phyloP scores from a whole-genome alignment of 1,140 invertebrate genomes.

The Drosophila sp. region DNA sequence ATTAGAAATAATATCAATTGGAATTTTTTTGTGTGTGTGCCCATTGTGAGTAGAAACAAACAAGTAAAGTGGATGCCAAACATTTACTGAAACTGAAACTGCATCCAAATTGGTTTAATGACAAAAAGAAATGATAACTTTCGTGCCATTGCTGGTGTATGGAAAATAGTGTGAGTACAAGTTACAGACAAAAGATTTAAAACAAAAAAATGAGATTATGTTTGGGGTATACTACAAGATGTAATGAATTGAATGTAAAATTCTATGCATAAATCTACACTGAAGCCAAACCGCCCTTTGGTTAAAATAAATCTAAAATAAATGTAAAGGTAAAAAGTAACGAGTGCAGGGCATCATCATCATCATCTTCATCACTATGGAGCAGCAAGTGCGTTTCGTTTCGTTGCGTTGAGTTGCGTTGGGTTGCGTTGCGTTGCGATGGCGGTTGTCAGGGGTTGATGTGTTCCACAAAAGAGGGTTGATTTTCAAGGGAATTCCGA shows the following conservation, averaged over 20 bases:
- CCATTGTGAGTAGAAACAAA: conserved; percentile 18
- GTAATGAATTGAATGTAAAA: neutral
- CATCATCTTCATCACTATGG: conserved; percentile 34
- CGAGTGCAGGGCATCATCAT: conserved; percentile 53
- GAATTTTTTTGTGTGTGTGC: conserved; percentile 36
- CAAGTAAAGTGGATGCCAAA: conserved; percentile 25
- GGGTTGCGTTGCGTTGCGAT: neutral
- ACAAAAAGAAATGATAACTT: neutral
- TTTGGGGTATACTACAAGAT: neutral
- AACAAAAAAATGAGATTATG: neutral
- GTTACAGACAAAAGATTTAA: neutral
- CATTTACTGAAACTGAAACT: neutral
- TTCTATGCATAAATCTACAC: neutral
- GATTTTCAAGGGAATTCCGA: conserved; percentile 48
- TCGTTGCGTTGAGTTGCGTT: neutral
- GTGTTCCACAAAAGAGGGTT: conserved; percentile 61
- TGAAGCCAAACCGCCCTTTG: conserved; percentile 20
- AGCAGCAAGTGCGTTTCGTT: conserved; percentile 59
- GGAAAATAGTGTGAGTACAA: conserved; percentile 1
- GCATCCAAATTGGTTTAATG: neutral
- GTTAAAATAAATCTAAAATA: conserved; percentile 1
- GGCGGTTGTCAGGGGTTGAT: conserved; percentile 49
- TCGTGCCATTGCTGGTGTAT: neutral
- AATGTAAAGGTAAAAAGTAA: conserved; percentile 51
- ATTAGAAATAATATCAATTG: conserved; percentile 19